Evolutionary conservation across 2,113 vertebrate species (phyloP).

Genomic region (Dolichotis patagonum): DNA sequence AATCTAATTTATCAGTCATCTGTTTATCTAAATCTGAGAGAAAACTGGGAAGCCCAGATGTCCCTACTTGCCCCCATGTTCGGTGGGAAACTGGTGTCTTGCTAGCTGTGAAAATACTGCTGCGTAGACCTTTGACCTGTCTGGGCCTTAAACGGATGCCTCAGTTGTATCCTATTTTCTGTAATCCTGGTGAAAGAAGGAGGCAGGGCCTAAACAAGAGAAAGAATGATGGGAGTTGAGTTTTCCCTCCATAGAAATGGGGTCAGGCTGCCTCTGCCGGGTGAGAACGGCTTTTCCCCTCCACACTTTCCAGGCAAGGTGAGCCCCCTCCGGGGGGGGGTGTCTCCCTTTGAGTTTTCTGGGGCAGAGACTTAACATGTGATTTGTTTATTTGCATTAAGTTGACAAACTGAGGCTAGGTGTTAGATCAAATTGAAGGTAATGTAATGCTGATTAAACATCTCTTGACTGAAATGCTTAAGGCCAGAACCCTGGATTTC

Average conservation of each 20-base stretch:
- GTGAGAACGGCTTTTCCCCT: not conserved
- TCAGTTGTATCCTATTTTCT: conserved; percentile 35
- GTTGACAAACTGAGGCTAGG: not conserved
- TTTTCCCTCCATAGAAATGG: not conserved
- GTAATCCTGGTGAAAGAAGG: not conserved
- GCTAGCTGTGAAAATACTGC: conserved; percentile 35
- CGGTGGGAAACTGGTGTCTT: not conserved
- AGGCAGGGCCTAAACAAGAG: not conserved
- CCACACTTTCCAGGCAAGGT: not conserved
- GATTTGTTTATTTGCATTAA: not conserved
- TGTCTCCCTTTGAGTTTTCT: not conserved
- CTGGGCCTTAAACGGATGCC: not conserved
- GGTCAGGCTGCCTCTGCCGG: not conserved
- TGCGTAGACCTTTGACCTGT: not conserved
- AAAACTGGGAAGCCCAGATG: not conserved
- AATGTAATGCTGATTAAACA: too few relatives aligned
- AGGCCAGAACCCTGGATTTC: not conserved
- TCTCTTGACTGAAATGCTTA: not conserved
- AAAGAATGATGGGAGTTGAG: not conserved
- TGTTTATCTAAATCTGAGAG: not conserved
- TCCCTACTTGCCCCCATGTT: not conserved
- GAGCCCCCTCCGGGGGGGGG: too few relatives aligned
- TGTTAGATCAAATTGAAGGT: not conserved
- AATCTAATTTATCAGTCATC: not conserved
- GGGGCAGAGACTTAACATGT: not conserved